These are phyloP conservation scores for Tupiocoris notatus DNA, from an alignment of 2,888 invertebrate genomes.

Conservation along the genomic window DNA sequence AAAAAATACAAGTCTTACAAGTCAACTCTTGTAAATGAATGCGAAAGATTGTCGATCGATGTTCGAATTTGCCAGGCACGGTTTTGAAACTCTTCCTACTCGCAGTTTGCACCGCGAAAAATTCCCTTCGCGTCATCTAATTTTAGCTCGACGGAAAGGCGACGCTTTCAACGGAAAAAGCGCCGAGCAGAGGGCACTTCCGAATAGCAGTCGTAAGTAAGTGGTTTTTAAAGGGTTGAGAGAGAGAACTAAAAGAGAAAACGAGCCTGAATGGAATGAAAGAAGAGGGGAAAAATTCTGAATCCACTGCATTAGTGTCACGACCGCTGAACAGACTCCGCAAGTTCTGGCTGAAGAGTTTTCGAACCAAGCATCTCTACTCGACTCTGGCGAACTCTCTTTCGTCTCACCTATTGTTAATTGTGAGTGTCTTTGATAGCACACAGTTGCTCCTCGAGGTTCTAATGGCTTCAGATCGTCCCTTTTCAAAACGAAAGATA, in stretches of 20 bases:
- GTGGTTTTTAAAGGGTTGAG: neutral
- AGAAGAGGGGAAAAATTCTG: neutral
- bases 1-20: too few species aligned
- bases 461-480: too few species aligned
- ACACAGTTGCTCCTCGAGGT: too few species aligned
- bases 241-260: neutral
- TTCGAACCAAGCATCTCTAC: neutral
- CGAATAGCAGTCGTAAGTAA: neutral
- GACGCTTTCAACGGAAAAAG: neutral
- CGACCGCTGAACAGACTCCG: neutral
- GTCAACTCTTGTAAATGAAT: too few species aligned
- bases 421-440: constrained; percentile 37
- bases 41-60: too few species aligned
- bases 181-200: neutral
- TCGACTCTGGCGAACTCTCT: neutral
- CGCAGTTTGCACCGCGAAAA: too few species aligned
- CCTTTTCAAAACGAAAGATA: too few species aligned
- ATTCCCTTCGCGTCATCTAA: too few species aligned
- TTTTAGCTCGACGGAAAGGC: neutral
- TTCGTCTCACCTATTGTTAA: constrained; percentile 35
- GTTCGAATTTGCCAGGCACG: too few species aligned
- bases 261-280: neutral
- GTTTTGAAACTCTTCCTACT: too few species aligned
- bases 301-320: neutral
- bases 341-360: neutral